Conservation (phyloP, 1,140 invertebrate species). For the Nautilus pompilius region DNA sequence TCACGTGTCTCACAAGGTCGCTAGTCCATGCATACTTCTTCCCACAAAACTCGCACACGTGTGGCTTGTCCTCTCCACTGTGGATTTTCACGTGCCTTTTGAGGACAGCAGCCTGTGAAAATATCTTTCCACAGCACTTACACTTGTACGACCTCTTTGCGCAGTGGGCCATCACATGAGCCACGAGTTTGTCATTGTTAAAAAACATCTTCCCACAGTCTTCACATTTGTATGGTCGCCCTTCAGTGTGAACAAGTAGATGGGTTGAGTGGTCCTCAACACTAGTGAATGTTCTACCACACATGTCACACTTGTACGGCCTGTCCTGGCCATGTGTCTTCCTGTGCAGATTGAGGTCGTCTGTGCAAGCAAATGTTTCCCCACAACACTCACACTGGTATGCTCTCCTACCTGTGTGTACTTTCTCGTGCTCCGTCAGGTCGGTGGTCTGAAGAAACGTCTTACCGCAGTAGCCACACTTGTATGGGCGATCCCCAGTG, state of each 20-base stretch:
- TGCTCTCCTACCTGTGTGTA: slow-evolving; percentile 45
- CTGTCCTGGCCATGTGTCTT: neutral
- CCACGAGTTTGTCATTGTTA: neutral
- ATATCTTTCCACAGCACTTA: neutral
- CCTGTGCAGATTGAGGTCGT: neutral
- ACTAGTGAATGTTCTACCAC: neutral
- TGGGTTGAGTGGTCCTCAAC: neutral
- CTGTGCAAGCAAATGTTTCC: neutral
- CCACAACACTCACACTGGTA: slow-evolving; percentile 52
- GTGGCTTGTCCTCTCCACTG: neutral
- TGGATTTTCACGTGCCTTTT: neutral
- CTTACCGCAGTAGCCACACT: neutral
- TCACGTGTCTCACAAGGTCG: neutral
- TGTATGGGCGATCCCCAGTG: neutral
- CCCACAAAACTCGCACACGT: neutral
- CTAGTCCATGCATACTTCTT: neutral
- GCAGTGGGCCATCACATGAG: neutral
- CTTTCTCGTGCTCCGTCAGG: neutral
- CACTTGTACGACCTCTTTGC: neutral
- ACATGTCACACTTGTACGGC: neutral
- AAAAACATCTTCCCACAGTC: neutral
- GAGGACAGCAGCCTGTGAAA: neutral
- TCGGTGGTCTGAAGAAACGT: neutral
- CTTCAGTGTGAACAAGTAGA: neutral
- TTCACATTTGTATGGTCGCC: neutral